Evolutionary conservation across 2,888 invertebrate genomes (phyloP).

Genomic region (Ormyrus pomaceus): DNA sequence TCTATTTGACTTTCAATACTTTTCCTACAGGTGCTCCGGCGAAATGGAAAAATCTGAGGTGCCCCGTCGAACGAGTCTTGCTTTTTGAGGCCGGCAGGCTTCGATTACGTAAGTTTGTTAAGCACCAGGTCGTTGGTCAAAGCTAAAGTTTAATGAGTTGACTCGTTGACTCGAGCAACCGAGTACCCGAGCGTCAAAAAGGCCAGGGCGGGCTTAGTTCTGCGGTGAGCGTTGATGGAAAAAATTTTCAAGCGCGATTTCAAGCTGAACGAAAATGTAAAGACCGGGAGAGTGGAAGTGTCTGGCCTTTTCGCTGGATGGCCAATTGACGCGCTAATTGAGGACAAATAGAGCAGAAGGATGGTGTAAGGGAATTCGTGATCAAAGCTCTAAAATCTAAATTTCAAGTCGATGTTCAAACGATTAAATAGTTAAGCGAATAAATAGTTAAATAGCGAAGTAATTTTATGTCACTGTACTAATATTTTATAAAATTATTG

Average conservation of each 20-base stretch:
- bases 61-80: neutral
- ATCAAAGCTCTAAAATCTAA: too few relatives aligned
- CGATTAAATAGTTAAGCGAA: too few relatives aligned
- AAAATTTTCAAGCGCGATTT: neutral
- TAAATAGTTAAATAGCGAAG: too few relatives aligned
- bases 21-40: constrained; percentile 4
- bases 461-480: too few relatives aligned
- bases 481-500: too few relatives aligned
- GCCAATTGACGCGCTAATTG: constrained; percentile 13
- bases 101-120: constrained; percentile 3
- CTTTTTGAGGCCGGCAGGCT: too few relatives aligned
- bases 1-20: constrained; percentile 55
- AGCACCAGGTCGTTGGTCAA: constrained; percentile 17
- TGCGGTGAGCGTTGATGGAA: neutral
- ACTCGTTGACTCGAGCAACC: neutral
- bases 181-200: neutral
- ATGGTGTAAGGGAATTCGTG: neutral
- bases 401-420: too few relatives aligned
- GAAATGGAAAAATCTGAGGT: constrained; percentile 15
- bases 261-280: neutral
- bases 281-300: neutral
- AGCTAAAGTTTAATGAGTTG: constrained; percentile 47
- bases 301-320: neutral
- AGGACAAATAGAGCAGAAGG: neutral
- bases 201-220: too few relatives aligned